Evolutionary conservation across 1,140 invertebrate species (phyloP), one percentile per base, ranked within the genome.

Genomic region (Copidosoma floridanum): DNA sequence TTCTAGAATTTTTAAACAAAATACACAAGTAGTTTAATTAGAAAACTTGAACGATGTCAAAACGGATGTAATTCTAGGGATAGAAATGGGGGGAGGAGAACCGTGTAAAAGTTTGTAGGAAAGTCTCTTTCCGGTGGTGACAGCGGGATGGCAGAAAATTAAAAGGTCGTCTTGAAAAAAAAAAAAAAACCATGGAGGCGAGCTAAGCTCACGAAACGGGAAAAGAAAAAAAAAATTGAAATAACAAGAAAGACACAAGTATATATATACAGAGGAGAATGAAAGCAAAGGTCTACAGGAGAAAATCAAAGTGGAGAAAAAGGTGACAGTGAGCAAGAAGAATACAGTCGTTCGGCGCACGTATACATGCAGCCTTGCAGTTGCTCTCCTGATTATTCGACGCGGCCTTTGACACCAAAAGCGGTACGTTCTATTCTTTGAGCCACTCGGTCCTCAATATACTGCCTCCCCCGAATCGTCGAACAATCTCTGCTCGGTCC

Each of bases 21-120:
- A n/a, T n/a, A n/a, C n/a, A n/a, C n/a, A 46, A 47, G 16, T 20
- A 41, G 37, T 50, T 38, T 57, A 38, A 50, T 57, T 57, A 57
- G 6, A 16, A 29, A 50, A 27, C 32, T 41, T 23, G 26, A 40
- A 20, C n/a, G n/a, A n/a, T n/a, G n/a, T n/a, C n/a, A 48, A 14
- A 44, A 44, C n/a, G 21, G 32, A 47, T 47, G 44, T 47, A 57
- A 47, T 47, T 35, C 20, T 41, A 18, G 16, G 16, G 40, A 11
- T 7, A 11, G 41, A 8, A 46, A 20, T 11, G 12, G 16, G 2
- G 29, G 12, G 20, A 35, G n/a, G n/a, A n/a, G n/a, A n/a, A n/a
- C n/a, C n/a, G n/a, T n/a, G n/a, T n/a, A n/a, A n/a, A n/a, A n/a
- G n/a, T n/a, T n/a, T n/a, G n/a, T n/a, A n/a, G n/a, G n/a, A n/a